Base-by-base conservation (phyloP, 2,113 vertebrate genomes). In the Jacana jacana region DNA sequence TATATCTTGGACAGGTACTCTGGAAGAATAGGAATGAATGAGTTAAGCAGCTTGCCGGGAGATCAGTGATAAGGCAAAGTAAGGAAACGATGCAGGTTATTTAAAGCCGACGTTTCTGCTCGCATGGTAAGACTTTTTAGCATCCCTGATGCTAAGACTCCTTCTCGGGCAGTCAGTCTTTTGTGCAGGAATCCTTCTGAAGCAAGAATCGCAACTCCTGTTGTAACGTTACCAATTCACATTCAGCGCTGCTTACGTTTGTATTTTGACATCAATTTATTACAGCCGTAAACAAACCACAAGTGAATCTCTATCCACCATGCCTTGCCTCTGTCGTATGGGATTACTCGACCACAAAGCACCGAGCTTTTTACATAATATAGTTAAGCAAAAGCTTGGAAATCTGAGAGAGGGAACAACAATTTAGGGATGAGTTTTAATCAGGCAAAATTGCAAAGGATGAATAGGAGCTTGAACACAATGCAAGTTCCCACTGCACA, bases 401-500 rank as follows among this genome's bases (percentile, higher is more conserved):
- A 88, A 40, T 7, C 13, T 0, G 48, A 81, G 66, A 91, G 61
- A 81, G 8, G 33, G 52, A 63, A 49, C 60, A 46, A 49, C 54
- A 72, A 69, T 77, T 92, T 76, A 30, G 61, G 40, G 70, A 20
- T 58, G 66, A 87, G 49, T 97, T 96, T 96, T 35, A 75, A 93
- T 35, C 75, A 85, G 63, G 61, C 37, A 33, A 51, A 89, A 73
- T 89, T 89, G 66, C 70, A 39, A 42, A 73, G 66, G 35, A 17
- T 7, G 23, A 49, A 76, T 63, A 39, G 54, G 30, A 89, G 10
- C 57, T 57, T 30, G 40, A 79, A 20, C 11, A 6, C 9, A 12
- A 48, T 16, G 28, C 58, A 55, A 35, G 65, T 66, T 72, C 69
- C 42, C 78, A 20, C 42, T 12, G 48, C 61, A 17, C 60, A 58